A percentile compares a stretch with the other conserved stretches of the same genome.
Conservation (phyloP, 2,113 vertebrate species). For the Struthio camelus region DNA sequence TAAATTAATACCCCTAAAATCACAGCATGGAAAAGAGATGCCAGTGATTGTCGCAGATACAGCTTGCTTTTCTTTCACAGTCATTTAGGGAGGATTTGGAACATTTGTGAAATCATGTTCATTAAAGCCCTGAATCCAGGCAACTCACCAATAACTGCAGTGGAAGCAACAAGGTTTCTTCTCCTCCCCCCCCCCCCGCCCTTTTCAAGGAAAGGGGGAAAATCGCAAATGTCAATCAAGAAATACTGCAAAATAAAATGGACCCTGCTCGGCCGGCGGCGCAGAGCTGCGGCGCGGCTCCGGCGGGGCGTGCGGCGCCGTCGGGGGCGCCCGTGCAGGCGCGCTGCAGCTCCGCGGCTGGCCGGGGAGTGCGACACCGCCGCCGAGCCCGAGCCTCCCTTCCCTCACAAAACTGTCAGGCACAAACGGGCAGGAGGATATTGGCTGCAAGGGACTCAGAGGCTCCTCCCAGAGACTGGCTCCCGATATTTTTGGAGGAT, state of each 20-base stretch:
- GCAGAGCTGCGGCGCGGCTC: neutral
- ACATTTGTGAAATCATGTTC: constrained; percentile 20
- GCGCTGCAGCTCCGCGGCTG: constrained; percentile 32
- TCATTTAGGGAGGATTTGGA: neutral
- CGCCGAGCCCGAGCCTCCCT: neutral
- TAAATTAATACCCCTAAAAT: neutral
- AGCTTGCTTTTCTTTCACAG: neutral
- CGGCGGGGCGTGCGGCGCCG: neutral
- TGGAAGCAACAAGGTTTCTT: constrained; percentile 47
- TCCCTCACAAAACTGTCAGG: constrained; percentile 66
- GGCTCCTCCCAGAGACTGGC: constrained; percentile 80
- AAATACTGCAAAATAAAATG: constrained; percentile 73
- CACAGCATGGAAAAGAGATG: neutral
- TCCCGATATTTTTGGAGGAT: constrained; percentile 78
- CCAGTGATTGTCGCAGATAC: neutral
- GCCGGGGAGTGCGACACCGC: constrained; percentile 30
- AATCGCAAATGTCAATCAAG: constrained; percentile 61
- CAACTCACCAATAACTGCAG: constrained; percentile 60
- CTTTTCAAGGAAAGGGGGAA: neutral
- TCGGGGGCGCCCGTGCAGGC: neutral
- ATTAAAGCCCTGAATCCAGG: constrained; percentile 7
- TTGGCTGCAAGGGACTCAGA: constrained; percentile 71
- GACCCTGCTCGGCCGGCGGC: constrained; percentile 54
- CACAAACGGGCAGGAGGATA: constrained; percentile 70
- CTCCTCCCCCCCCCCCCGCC: neutral